Evolutionary conservation across 92 coral and sea anemone genomes (phyloP).

Genomic region (Paragorgia papillata): DNA sequence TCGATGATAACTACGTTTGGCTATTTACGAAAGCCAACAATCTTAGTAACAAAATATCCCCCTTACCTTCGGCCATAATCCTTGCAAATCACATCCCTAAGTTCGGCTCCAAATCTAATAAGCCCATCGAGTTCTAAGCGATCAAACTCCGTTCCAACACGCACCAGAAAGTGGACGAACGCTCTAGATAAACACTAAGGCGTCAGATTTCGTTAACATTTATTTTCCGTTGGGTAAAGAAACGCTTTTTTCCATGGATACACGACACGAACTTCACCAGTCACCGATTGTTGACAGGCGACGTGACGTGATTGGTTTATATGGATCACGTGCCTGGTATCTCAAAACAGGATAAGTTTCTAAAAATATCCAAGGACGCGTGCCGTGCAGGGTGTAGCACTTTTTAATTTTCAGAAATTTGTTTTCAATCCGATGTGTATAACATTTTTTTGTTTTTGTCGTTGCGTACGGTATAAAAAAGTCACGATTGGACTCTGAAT

Average conservation of each 20-base stretch:
- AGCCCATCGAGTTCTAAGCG: neutral
- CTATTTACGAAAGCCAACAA: slow-evolving; percentile 4
- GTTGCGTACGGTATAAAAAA: too few relatives aligned
- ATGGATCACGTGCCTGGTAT: slow-evolving; percentile 28
- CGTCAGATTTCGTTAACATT: slow-evolving; percentile 9
- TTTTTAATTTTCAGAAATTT: too few relatives aligned
- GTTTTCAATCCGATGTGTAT: too few relatives aligned
- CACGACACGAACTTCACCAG: slow-evolving; percentile 15
- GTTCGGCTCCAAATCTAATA: neutral
- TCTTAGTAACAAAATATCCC: neutral
- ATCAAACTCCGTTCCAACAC: neutral
- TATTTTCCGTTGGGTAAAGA: neutral
- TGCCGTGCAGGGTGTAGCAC: too few relatives aligned
- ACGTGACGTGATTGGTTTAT: slow-evolving; percentile 16
- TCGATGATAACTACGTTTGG: slow-evolving; percentile 28
- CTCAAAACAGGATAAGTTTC: slow-evolving; percentile 19
- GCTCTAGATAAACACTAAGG: neutral
- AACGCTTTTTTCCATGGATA: slow-evolving; percentile 29
- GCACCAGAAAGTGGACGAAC: neutral
- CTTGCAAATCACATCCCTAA: neutral
- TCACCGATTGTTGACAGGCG: slow-evolving; percentile 23
- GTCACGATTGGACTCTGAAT: too few relatives aligned
- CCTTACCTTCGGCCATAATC: neutral
- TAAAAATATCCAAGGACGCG: slow-evolving; percentile 2
- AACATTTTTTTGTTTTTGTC: too few relatives aligned